A percentile compares a stretch with the other conserved stretches of the same genome.
phyloP scores from a whole-genome alignment of 1,140 invertebrate species.

The Leptinotarsa defecta region DNA sequence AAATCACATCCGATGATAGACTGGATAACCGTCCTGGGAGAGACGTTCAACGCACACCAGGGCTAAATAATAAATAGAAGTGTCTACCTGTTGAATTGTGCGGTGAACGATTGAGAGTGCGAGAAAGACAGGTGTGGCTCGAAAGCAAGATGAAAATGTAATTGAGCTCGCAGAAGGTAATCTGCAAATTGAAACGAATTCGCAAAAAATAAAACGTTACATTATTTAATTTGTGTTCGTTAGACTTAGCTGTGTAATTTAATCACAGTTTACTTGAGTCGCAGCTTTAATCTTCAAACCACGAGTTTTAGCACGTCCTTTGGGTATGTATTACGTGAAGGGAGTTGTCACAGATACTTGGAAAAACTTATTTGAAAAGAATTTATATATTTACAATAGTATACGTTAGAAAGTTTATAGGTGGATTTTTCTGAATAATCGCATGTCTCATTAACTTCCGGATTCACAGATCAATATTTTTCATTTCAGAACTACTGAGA shows the following conservation, averaged over 20 bases:
- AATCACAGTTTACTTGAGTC: slow-evolving; percentile 22
- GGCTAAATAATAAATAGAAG: slow-evolving; percentile 10
- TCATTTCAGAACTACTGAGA: no score
- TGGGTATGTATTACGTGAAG: no score
- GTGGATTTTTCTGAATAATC: no score
- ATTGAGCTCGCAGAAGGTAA: slow-evolving; percentile 26
- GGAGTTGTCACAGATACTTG: no score
- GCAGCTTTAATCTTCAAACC: background rate
- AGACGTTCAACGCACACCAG: background rate
- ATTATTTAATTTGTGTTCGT: slow-evolving; percentile 30
- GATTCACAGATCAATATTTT: no score
- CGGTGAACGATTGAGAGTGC: background rate
- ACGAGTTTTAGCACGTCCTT: slow-evolving; percentile 20
- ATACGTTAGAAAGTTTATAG: no score
- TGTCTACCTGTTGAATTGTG: slow-evolving; percentile 11
- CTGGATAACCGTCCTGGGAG: background rate
- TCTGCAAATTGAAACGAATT: slow-evolving; percentile 30
- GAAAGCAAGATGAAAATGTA: slow-evolving; percentile 29
- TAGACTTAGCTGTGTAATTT: slow-evolving; percentile 28
- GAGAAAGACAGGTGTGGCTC: background rate
- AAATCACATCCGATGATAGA: background rate
- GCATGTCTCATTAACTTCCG: no score
- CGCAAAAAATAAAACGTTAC: slow-evolving; percentile 22
- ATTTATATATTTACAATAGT: no score
- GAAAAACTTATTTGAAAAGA: no score